Base-by-base conservation (phyloP, 2,113 vertebrate species). In the Centropristis striata region DNA sequence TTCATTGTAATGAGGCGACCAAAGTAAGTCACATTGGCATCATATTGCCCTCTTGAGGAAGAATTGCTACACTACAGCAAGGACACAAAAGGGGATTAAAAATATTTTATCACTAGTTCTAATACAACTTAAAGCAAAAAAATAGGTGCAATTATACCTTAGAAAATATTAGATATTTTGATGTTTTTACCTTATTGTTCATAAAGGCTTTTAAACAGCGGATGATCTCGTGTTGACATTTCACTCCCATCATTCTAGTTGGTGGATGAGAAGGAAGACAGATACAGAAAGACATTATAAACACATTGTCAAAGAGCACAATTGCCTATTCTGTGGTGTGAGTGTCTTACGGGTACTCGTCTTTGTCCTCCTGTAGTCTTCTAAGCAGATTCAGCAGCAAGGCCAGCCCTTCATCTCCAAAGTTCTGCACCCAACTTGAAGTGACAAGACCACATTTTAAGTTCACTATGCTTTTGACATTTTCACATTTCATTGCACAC, bases 131-230 rank as follows among this genome's bases (percentile, higher is more conserved):
- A 2, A 21, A 1, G 11, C 18, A 44, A 53, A 11, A 63, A 63
- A 63, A 4, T 28, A 63, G 1, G 9, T 37, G 8, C 36, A 37
- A 20, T 5, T 11, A 0, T 14, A 37, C 16, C 4, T 15, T 57
- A 25, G 8, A 59, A 49, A 65, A 3, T 1, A 67, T 27, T 6
- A 51, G 1, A 0, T 11, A 49, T n/a, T 41, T 55, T 27, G 6
- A 78, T 67, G 32, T 8, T 53, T 90, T 94, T 71, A 97, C 97
- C 95, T 96, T 97, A 91, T 97, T 97, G 87, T 98, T 98, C 97
- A 98, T 97, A 75, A 97, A 98, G 57, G 96, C 96, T 92, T 98
- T 98, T 28, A 98, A 94, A 89, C 96, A 98, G 51, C 96, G 93
- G 85, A 97, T 97, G 77, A 97, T 96, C 88, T 98, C 97, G 57